Base-by-base conservation (phyloP, 2,113 vertebrate species). In the Anser brachyrhynchus region DNA sequence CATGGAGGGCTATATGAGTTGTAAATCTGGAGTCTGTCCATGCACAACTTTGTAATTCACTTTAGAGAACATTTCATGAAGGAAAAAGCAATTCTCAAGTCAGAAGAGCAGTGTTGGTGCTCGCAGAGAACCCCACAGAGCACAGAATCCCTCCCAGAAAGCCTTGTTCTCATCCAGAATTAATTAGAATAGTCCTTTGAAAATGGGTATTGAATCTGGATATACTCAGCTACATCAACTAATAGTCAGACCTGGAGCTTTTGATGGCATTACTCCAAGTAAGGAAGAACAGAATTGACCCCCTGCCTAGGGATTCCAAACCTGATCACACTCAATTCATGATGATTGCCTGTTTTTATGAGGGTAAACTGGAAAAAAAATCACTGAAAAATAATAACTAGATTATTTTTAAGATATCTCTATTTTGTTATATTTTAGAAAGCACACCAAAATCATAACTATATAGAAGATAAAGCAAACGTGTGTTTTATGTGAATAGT, bases 1-100 rank as follows among this genome's bases (percentile, higher is more conserved):
- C 92, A 82, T 89, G 80, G 66, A 81, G 73, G 89, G 31, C 70
- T 93, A 41, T 14, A 55, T 75, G 89, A 89, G 86, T 84, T 93
- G 92, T 52, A 78, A 86, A 84, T 89, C 90, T 96, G 96, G 96
- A 96, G 61, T 78, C 69, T 66, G 69, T 92, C 94, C 92, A 92
- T 90, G 83, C 92, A 92, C 41, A 62, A 96, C 86, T 95, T 91
- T 54, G 61, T 94, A 82, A 82, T 70, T 82, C 83, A 76, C 61
- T 87, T 85, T 62, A 41, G 80, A 93, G 80, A 92, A 76, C 15
- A 55, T 79, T 66, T 31, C 54, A 84, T 80, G 66, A 89, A 94
- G 54, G 54, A 75, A 92, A 94, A 97, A 66, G 74, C 55, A 87
- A 21, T 73, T 92, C 84, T 93, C n/a, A 73, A 87, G 91, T 79